Evolutionary conservation across 2,113 vertebrate genomes (phyloP), one percentile per base, ranked within the genome.

Genomic region (Saguinus midas): DNA sequence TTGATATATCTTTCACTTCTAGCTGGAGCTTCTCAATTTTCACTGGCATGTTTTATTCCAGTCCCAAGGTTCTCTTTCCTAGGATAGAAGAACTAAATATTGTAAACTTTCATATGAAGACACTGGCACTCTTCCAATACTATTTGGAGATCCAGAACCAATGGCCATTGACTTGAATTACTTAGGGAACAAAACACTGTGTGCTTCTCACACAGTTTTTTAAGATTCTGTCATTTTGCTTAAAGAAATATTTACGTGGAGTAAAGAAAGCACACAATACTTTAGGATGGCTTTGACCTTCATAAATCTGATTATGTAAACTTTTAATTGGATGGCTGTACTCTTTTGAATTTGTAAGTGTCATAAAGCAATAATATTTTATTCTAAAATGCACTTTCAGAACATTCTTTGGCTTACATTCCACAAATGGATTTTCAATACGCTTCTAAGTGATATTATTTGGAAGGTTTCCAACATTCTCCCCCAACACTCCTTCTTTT

Each of bases 51-150:
- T 68, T 87, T 75, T 43, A 40, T 85, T 95, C 81, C 92, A 72
- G 23, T 57, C 29, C 40, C 14, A 88, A 25, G 23, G 13, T 84
- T 95, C 94, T 87, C 93, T 55, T 96, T 79, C 21, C 68, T 80
- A 97, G 92, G 84, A 94, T 86, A 80, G 76, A 79, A 72, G 16
- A 76, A 86, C 32, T 82, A 89, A 95, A 43, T 92, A 90, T 35
- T 94, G 12, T 84, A 73, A 27, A 70, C 17, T 78, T 90, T 82
- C 5, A 52, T 55, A 37, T 55, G 40, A 73, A 76, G 61, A 7
- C 29, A 58, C 18, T 57, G 50, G 10, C 17, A 96, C 45, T 83
- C 55, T 93, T 57, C 70, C 58, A 40, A 21, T 40, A 37, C 85
- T 57, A 64, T 85, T 61, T 68, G 40, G 66, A 70, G 45, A 43